These are phyloP conservation scores for Drosophila lacertosa DNA, from an alignment of 1,140 invertebrate species.

Conservation along the genomic window DNA sequence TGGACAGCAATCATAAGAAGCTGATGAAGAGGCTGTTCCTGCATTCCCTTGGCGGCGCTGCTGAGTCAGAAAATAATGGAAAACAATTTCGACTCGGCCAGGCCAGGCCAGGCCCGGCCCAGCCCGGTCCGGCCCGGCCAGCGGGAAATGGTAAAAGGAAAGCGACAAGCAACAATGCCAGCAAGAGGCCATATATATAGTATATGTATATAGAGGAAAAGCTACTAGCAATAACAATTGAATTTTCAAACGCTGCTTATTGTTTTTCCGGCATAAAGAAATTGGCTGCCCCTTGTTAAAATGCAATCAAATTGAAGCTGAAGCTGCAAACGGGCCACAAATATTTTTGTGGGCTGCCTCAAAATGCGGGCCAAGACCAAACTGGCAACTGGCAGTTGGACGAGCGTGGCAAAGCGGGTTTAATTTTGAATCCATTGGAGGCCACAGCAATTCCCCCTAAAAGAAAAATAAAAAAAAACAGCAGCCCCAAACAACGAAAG, in stretches of 20 bases:
- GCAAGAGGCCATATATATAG: slow-evolving; percentile 2
- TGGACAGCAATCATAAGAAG: slow-evolving; percentile 36
- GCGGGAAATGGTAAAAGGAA: slow-evolving; percentile 25
- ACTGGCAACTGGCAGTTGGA: slow-evolving; percentile 17
- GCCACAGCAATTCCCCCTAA: slow-evolving; percentile 45
- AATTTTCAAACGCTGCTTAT: slow-evolving; percentile 80
- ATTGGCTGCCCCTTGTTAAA: slow-evolving; percentile 76
- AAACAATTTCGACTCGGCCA: slow-evolving; percentile 65
- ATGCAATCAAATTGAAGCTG: slow-evolving; percentile 75
- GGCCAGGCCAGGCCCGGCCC: no score
- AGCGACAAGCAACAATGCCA: not conserved
- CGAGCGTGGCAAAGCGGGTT: slow-evolving; percentile 51
- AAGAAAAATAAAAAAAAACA: slow-evolving; percentile 46
- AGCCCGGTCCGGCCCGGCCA: slow-evolving; percentile 47
- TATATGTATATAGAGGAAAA: slow-evolving; percentile 50
- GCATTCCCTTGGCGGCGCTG: slow-evolving; percentile 30
- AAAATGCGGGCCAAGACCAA: slow-evolving; percentile 35
- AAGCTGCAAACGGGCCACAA: slow-evolving; percentile 50
- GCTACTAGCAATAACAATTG: slow-evolving; percentile 73
- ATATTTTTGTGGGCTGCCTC: slow-evolving; percentile 46
- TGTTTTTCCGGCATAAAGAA: slow-evolving; percentile 70
- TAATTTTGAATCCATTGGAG: slow-evolving; percentile 64
- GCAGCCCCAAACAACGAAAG: slow-evolving; percentile 43
- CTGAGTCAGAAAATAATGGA: slow-evolving; percentile 80
- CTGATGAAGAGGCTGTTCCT: slow-evolving; percentile 65